Evolutionary conservation across 2,113 vertebrate genomes (phyloP).

Genomic region (Marcusenius ussheri): DNA sequence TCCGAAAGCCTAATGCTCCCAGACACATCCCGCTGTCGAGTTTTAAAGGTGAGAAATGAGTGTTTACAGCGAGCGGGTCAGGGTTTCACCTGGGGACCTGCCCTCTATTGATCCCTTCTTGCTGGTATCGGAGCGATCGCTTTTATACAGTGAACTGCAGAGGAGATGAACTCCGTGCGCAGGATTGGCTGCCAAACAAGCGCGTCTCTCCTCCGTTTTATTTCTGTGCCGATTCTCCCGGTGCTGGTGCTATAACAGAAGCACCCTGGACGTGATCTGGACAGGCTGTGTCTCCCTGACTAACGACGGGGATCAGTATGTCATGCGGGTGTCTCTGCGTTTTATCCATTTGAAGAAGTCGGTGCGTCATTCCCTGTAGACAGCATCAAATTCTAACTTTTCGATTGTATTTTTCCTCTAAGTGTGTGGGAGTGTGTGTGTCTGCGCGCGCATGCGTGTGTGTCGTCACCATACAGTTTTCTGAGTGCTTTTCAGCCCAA

Average conservation of each 20-base stretch:
- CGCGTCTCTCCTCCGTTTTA: not conserved
- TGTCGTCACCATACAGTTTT: not conserved
- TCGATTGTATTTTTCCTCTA: not conserved
- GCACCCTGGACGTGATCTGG: not conserved
- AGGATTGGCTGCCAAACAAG: not conserved
- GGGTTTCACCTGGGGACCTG: constrained; percentile 13
- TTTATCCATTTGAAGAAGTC: not conserved
- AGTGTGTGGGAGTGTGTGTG: not conserved
- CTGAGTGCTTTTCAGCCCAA: not conserved
- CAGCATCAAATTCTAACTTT: not conserved
- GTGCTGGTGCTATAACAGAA: not conserved
- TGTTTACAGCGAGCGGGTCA: constrained; percentile 15
- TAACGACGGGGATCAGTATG: not conserved
- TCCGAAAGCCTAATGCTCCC: not conserved
- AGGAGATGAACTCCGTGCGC: constrained; percentile 12
- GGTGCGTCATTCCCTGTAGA: not conserved
- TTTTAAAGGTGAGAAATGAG: constrained; percentile 15
- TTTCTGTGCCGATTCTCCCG: not conserved
- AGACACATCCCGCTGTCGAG: constrained; percentile 1
- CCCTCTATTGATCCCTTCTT: constrained; percentile 17
- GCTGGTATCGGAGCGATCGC: not conserved
- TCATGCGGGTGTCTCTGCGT: not conserved
- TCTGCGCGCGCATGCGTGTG: not conserved
- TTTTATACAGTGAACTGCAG: constrained; percentile 12
- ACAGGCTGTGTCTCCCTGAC: not conserved